Base-by-base conservation (phyloP, 35 echinoderm and acorn worm species). In the Anneissia japonica region DNA sequence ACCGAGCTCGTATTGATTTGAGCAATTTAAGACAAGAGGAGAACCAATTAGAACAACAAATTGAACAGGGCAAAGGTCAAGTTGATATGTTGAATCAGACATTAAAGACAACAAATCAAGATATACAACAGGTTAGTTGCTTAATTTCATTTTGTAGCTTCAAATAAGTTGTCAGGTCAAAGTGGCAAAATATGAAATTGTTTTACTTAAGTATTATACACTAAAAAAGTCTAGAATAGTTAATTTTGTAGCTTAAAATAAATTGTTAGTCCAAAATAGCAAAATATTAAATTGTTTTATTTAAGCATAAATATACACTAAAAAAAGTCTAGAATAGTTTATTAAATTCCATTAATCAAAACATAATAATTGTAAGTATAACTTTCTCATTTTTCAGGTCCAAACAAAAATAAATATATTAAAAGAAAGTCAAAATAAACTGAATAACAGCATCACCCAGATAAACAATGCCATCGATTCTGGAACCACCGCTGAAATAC, bases 11-110 rank as follows among this genome's bases (percentile, higher is more conserved):
- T 35, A 23, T 86, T 32, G 96, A 99, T 82, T 72, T 97, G 64
- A 84, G 86, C 33, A 87, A 74, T 38, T 39, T 99, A 36, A 41
- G 96, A 31, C 92, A 99, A 46, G 96, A 99, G 75, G 96, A 99
- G 76, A 74, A 89, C 0, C 34, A 91, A 51, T 90, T 93, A 43
- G 96, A 99, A 74, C 92, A 99, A 83, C 86, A 94, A 81, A 41
- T 94, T 5, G 92, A 99, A 13, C 85, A 83, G 9, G 86, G 96
- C 34, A 99, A 90, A 74, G 84, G 41, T 11, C 96, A 99, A 37
- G 86, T 94, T 30, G 83, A 93, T 29, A 87, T 86, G 72, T 83
- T 99, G 29, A 81, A 87, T 73, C 79, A 84, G 38, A 89, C 79
- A 33, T 78, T 93, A n/a, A 94, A 91, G 36, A 81, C 85, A 81